These are phyloP conservation scores for Autographa gamma DNA, from an alignment of 2,888 invertebrate species.

Conservation along the genomic window DNA sequence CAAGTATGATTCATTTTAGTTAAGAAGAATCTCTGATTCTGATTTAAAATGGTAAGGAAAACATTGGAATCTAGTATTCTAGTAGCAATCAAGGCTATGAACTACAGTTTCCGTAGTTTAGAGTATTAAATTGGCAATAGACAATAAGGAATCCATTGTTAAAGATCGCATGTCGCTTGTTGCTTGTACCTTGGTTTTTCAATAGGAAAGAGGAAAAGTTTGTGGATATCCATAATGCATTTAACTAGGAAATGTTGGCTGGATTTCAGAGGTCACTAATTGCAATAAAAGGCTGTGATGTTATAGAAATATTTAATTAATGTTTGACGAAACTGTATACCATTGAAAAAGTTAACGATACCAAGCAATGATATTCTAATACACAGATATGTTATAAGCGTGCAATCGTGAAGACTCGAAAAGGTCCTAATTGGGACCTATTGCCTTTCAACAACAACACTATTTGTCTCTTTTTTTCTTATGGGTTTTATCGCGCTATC, in stretches of 20 bases:
- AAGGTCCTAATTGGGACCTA: too few relatives aligned
- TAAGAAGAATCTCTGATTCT: constrained; percentile 12
- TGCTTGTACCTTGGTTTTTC: constrained; percentile 16
- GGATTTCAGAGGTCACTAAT: not conserved
- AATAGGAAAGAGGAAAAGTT: not conserved
- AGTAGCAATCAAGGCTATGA: constrained; percentile 63
- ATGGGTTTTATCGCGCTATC: too few relatives aligned
- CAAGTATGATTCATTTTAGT: constrained; percentile 17
- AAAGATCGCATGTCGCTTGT: constrained; percentile 21
- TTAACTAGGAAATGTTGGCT: not conserved
- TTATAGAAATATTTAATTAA: not conserved
- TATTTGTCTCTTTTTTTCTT: too few relatives aligned
- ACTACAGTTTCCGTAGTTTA: constrained; percentile 66
- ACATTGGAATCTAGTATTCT: constrained; percentile 66
- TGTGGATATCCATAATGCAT: not conserved
- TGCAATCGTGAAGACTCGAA: too few relatives aligned
- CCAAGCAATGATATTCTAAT: too few relatives aligned
- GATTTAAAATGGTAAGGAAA: constrained; percentile 31
- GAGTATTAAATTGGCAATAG: constrained; percentile 56
- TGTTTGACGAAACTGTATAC: not conserved
- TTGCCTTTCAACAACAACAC: too few relatives aligned
- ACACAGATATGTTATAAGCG: too few relatives aligned
- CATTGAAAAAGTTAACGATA: not conserved
- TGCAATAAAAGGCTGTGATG: not conserved
- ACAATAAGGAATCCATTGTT: constrained; percentile 39